Evolutionary conservation across 2,113 vertebrate genomes (phyloP).

Genomic region (Megaceryle torquata): DNA sequence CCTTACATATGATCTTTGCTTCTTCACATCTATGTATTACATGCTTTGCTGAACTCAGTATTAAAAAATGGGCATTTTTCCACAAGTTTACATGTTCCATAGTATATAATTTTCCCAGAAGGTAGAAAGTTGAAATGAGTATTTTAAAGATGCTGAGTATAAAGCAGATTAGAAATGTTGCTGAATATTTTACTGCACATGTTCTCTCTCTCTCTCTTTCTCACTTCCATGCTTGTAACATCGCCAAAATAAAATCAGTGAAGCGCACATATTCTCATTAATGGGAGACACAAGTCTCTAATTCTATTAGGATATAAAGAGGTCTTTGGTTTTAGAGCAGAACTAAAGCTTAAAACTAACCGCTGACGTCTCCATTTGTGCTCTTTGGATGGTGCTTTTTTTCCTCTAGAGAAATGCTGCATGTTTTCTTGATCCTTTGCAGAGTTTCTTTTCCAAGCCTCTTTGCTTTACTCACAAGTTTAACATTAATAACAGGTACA

Average conservation of each 20-base stretch:
- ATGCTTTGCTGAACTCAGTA: background rate
- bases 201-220: background rate
- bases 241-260: constrained; percentile 42
- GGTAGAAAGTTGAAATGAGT: background rate
- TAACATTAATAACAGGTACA: background rate
- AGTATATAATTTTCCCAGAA: background rate
- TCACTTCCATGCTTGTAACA: background rate
- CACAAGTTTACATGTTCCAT: background rate
- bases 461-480: background rate
- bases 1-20: background rate
- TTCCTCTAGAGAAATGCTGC: background rate
- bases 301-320: constrained; percentile 39
- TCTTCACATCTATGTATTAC: background rate
- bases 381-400: background rate
- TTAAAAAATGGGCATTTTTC: background rate
- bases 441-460: background rate
- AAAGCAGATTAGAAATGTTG: constrained; percentile 2
- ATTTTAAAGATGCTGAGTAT: background rate
- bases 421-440: background rate
- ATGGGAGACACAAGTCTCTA: constrained; percentile 12
- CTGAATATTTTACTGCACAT: constrained; percentile 7
- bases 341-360: constrained; percentile 15
- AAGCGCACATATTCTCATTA: constrained; percentile 10
- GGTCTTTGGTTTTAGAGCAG: constrained; percentile 5
- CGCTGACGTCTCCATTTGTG: background rate